Evolutionary conservation across 1,140 invertebrate species (phyloP).

Genomic region (Vanessa atalanta): DNA sequence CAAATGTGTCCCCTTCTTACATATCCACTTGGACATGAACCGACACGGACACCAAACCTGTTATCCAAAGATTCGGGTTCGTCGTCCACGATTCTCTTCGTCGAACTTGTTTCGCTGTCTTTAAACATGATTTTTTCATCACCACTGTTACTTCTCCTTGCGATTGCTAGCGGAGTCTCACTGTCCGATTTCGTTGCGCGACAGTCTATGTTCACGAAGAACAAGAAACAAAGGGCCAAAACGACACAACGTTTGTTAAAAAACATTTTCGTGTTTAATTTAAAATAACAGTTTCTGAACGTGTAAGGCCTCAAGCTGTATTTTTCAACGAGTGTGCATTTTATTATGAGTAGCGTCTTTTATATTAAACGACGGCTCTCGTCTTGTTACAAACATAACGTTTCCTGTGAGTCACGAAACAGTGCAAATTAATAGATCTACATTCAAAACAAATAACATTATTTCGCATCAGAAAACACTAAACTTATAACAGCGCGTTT

Average conservation of each 20-base stretch:
- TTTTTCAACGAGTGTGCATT: neutral
- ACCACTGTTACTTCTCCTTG: neutral
- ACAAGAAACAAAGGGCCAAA: neutral
- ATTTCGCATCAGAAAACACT: neutral
- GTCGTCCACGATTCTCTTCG: neutral
- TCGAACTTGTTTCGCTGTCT: neutral
- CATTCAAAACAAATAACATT: neutral
- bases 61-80: neutral
- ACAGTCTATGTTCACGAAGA: neutral
- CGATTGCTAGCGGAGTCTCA: neutral
- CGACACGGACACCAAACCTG: slow-evolving; percentile 12
- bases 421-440: neutral
- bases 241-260: neutral
- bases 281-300: neutral
- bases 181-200: neutral
- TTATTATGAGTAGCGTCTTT: neutral
- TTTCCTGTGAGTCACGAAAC: neutral
- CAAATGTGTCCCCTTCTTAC: neutral
- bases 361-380: neutral
- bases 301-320: neutral
- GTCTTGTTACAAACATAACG: neutral
- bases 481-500: neutral
- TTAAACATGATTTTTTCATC: neutral
- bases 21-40: neutral
- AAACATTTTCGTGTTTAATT: neutral